Base-by-base conservation (phyloP, 2,797 vertebrate genomes). In the Esox lucius region DNA sequence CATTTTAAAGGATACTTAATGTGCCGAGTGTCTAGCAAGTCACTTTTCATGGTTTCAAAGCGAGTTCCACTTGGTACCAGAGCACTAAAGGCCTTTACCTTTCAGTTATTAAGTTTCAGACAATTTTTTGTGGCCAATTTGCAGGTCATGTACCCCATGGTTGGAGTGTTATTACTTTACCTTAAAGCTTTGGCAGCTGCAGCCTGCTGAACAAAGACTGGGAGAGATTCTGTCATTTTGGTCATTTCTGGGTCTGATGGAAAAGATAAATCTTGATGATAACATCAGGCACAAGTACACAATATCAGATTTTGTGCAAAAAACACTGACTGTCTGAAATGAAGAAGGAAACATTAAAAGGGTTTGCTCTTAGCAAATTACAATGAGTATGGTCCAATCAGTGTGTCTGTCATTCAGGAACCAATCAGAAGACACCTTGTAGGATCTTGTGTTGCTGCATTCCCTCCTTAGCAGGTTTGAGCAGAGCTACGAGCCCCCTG, bases 121-220 rank as follows among this genome's bases (percentile, higher is more conserved):
- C 51, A 24, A 11, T 61, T 46, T 11, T 46, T 61, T 71, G 19
- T 33, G 51, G 28, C 13, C 24, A 33, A 59, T 28, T 46, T 2
- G 64, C 3, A 65, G 8, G 19, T 28, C 15, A 53, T 26, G 33
- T 46, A 46, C 6, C 42, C 49, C 62, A 39, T 66, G 22, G 0
- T 12, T 24, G 22, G 26, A 24, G 46, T 13, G 42, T 46, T 28
- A 26, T 39, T 7, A 39, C 35, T 84, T 79, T 87, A 96, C 94
- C 92, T 80, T 59, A 93, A 86, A 59, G 89, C 76, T 92, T 94
- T 95, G 77, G 95, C 95, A 2, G 94, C 93, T 59, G 95, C 93
- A 49, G 94, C 94, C 88, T 95, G 94, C 86, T 96, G 93, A 71
- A 95, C 42, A 69, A 92, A 93, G 39, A 78, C 69, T 9, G 91